Base-by-base conservation (phyloP, 1,140 invertebrate species). In the Drosophila paulistorum region DNA sequence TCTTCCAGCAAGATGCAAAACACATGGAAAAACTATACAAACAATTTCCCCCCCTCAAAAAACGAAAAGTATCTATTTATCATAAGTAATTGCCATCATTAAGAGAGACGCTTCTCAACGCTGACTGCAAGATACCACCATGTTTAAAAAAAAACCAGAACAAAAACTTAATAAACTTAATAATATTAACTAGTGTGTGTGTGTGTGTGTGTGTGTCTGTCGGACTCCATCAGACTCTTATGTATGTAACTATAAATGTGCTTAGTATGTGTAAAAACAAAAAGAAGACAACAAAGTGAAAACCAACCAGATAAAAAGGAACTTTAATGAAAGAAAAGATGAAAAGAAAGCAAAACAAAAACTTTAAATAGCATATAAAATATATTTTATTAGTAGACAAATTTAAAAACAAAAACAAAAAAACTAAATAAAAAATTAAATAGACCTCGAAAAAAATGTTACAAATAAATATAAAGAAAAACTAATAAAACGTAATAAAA, bases 101-200 rank as follows among this genome's bases (percentile, higher is more conserved):
- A 78, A 59, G 79, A 85, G 84, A 86, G 79, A 89, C 75, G 69
- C 81, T 83, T 90, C 87, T 84, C 79, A 90, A 91, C 90, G 90
- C 90, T 91, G 90, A 91, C 90, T 91, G 90, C 90, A 91, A 79
- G 86, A 84, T 91, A 91, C 90, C 90, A 91, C 90, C 90, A 91
- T 85, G 77, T 81, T 85, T 71, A 87, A 87, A 75, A 58, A 65
- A 30, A 67, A 69, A 60, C 48, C 67, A 45, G 37, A 39, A 60
- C 65, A 74, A 69, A 69, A 79, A 48, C 67, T 72, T 73, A 69
- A 65, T 69, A 79, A 81, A 69, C 20, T 23, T 72, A 39, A 39
- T 39, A 39, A 57, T 48, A 57, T 70, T 45, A 39, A 71, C 68
- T 68, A 58, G 67, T 65, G 23, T 30, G 30, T 76, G 68, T 17